Evolutionary conservation across 2,113 vertebrate species (phyloP).

Genomic region (Hystrix brachyura): DNA sequence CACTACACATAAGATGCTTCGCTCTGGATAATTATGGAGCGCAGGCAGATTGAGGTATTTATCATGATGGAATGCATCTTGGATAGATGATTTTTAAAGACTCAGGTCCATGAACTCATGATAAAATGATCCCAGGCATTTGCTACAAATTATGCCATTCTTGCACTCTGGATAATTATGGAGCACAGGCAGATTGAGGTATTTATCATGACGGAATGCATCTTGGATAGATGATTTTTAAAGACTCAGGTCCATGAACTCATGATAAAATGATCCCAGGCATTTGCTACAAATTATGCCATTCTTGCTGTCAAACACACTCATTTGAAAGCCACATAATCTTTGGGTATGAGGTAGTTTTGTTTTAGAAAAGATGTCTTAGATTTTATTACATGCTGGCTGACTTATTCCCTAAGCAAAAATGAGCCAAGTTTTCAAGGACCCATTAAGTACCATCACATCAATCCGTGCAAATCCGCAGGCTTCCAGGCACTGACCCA

Average conservation of each 20-base stretch:
- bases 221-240: slow-evolving; percentile 47
- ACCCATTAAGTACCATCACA: slow-evolving; percentile 42
- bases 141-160: slow-evolving; percentile 33
- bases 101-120: neutral
- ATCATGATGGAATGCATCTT: slow-evolving; percentile 30
- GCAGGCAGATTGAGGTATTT: slow-evolving; percentile 40
- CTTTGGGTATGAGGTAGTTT: slow-evolving; percentile 27
- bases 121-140: neutral
- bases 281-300: slow-evolving; percentile 3
- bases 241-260: slow-evolving; percentile 24
- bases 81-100: slow-evolving; percentile 52
- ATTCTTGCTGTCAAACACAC: neutral
- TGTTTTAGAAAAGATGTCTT: slow-evolving; percentile 56
- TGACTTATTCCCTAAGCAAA: slow-evolving; percentile 64
- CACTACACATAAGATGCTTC: slow-evolving; percentile 34
- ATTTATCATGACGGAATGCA: neutral
- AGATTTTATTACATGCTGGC: slow-evolving; percentile 9
- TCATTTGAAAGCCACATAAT: slow-evolving; percentile 21
- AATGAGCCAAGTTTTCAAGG: slow-evolving; percentile 36
- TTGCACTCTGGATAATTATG: slow-evolving; percentile 58
- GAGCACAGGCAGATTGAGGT: slow-evolving; percentile 27
- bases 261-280: slow-evolving; percentile 8
- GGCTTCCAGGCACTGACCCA: slow-evolving; percentile 52
- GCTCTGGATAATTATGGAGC: slow-evolving; percentile 53
- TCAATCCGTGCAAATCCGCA: slow-evolving; percentile 45